Conservation (phyloP, 1,140 invertebrate genomes). For the Conus ventricosus region DNA sequence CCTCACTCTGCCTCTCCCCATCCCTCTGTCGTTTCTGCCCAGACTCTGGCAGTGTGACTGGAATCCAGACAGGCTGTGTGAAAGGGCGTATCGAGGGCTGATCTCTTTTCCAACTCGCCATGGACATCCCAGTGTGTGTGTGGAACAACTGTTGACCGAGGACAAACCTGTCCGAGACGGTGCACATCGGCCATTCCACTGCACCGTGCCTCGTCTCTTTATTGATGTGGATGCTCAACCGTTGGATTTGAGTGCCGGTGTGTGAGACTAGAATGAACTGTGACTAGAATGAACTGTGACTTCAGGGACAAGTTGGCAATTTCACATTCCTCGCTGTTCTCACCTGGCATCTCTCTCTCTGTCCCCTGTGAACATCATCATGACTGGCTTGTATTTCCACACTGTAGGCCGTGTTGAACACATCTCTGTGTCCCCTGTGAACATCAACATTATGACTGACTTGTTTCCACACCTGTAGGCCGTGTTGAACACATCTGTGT, state of each 20-base stretch:
- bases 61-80: too few species aligned
- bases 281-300: background rate
- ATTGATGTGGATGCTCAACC: background rate
- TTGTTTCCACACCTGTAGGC: background rate
- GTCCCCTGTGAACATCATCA: background rate
- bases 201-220: background rate
- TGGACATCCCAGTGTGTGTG: too few species aligned
- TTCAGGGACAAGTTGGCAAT: background rate
- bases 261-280: background rate
- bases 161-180: too few species aligned
- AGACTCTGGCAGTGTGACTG: too few species aligned
- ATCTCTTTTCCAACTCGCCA: too few species aligned
- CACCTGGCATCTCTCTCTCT: background rate
- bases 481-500: too few species aligned
- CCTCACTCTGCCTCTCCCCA: too few species aligned
- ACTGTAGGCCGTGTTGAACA: background rate
- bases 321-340: background rate
- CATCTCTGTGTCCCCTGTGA: too few species aligned
- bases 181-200: background rate
- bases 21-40: too few species aligned
- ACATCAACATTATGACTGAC: background rate
- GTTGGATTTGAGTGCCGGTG: background rate
- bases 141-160: too few species aligned
- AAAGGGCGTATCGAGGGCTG: too few species aligned
- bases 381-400: background rate